Percentiles rank a stretch among this genome's conserved stretches.
phyloP scores from a whole-genome alignment of 2,888 invertebrate species.

The Monopis laevigella region DNA sequence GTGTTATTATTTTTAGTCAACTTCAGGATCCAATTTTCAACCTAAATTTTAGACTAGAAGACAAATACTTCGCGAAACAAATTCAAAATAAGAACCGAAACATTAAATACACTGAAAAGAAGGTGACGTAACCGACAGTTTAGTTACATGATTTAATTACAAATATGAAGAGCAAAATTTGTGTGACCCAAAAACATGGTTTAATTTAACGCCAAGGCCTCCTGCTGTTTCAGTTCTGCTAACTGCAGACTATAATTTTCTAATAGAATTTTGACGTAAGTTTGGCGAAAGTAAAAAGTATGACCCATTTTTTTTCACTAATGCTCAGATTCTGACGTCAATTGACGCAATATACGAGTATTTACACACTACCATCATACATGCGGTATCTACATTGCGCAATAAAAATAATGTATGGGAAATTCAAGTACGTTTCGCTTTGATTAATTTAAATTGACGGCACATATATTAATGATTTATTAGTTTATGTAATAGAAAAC shows the following conservation, averaged over 20 bases:
- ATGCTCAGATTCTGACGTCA: conserved; percentile 45
- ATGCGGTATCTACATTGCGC: conserved; percentile 23
- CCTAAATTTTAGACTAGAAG: too few relatives aligned
- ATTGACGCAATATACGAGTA: conserved; percentile 29
- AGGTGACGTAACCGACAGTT: not conserved
- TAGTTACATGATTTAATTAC: not conserved
- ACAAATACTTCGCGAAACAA: too few relatives aligned
- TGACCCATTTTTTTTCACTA: conserved; percentile 51
- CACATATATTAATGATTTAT: too few relatives aligned
- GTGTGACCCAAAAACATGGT: conserved; percentile 6
- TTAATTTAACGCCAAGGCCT: conserved; percentile 11
- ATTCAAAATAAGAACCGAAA: too few relatives aligned
- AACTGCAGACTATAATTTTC: not conserved
- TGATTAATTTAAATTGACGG: too few relatives aligned
- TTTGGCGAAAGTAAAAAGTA: conserved; percentile 37
- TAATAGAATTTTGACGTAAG: conserved; percentile 33
- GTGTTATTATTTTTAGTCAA: too few relatives aligned
- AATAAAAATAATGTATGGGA: conserved; percentile 37
- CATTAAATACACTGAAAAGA: too few relatives aligned
- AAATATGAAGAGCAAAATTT: not conserved
- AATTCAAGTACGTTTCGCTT: conserved; percentile 7
- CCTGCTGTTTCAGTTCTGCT: not conserved
- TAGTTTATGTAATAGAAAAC: too few relatives aligned
- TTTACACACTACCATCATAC: conserved; percentile 12
- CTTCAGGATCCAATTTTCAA: too few relatives aligned